Percentiles rank a stretch among this genome's conserved stretches.
phyloP scores from a whole-genome alignment of 2,888 invertebrate genomes.

The Ectobius pallidus region DNA sequence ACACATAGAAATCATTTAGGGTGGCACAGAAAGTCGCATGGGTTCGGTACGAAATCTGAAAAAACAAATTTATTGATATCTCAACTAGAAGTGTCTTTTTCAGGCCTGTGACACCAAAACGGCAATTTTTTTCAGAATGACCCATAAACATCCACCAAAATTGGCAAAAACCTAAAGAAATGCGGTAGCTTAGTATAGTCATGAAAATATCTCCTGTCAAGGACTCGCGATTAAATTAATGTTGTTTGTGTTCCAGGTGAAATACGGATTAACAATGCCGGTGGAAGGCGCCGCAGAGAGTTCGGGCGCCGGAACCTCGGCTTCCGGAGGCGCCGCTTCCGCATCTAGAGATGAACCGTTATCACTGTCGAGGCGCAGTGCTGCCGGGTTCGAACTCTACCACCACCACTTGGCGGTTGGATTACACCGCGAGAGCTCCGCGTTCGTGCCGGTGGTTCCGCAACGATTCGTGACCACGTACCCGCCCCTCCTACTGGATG shows the following conservation, averaged over 20 bases:
- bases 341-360: conserved; percentile 1
- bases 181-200: too few species aligned
- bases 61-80: too few species aligned
- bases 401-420: conserved; percentile 50
- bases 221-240: too few species aligned
- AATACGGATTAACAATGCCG: conserved; percentile 22
- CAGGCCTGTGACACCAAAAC: too few species aligned
- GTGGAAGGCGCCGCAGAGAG: conserved; percentile 32
- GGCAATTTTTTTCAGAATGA: too few species aligned
- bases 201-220: too few species aligned
- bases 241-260: conserved; percentile 21
- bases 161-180: too few species aligned
- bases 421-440: conserved; percentile 69
- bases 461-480: conserved; percentile 76
- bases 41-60: too few species aligned
- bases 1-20: too few species aligned
- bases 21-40: too few species aligned
- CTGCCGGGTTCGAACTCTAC: conserved; percentile 63
- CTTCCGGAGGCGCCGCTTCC: conserved; percentile 4
- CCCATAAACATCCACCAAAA: too few species aligned
- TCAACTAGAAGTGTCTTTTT: too few species aligned
- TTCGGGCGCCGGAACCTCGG: conserved; percentile 21
- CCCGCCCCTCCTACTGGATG: conserved; percentile 67
- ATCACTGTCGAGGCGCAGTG: conserved; percentile 44
- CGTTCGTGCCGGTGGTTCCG: conserved; percentile 87